Evolutionary conservation across 2,113 vertebrate genomes (phyloP), one percentile per base, ranked within the genome.

Genomic region (Sander vitreus): DNA sequence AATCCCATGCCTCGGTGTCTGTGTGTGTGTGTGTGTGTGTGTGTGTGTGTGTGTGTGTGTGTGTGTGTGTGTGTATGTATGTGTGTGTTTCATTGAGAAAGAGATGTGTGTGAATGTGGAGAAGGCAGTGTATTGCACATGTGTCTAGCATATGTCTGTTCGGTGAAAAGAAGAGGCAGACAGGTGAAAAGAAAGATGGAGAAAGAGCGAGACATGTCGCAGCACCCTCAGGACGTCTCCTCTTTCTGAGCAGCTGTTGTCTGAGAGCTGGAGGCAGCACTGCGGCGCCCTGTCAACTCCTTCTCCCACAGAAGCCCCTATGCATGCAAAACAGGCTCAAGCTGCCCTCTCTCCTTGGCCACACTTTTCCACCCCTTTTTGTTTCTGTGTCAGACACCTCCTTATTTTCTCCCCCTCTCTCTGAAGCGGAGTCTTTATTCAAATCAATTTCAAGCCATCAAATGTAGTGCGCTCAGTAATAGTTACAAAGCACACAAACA

Each of bases 241-340:
- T 92, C 89, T 88, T 86, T 85, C 86, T 82, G 88, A 94, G 93
- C 94, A 94, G 93, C 91, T 94, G 94, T 91, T 93, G 93, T 95
- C 94, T 92, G 87, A 83, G 89, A 92, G 89, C 93, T 87, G 70
- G 87, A 90, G 91, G 93, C 90, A 88, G 90, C 91, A 86, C 91
- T 92, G 89, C 92, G 86, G 89, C 81, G 87, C 85, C 89, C 90
- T 94, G 92, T 94, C 93, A 92, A 79, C 91, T 88, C 88, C 83
- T 87, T 89, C 83, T 81, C 88, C 84, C 83, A 75, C 84, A 87
- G 78, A 81, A 79, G 80, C 85, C 78, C 85, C 89, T 25, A 13
- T 91, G 93, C 91, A 94, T 94, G 90, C 93, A 93, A 92, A 94
- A 33, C 90, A 94, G 92, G 81, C 83, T 33, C 66, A 80, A 79